Evolutionary conservation across 92 coral and sea anemone species (phyloP).

Genomic region (Scolanthus callimorphus): DNA sequence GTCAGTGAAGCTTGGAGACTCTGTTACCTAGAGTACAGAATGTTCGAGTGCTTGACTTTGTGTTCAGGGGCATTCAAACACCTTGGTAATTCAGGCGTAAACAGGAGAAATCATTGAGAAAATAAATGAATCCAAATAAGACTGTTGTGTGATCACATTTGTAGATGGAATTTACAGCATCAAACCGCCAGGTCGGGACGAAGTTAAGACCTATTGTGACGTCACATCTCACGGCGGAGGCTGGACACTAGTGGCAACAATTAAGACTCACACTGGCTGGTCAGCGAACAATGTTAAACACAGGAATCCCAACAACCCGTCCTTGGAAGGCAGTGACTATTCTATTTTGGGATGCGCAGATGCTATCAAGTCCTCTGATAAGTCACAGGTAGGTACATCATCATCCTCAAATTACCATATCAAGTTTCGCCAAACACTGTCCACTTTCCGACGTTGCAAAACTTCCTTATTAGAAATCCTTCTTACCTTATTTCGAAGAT

Average conservation of each 20-base stretch:
- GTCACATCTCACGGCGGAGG: conserved; percentile 60
- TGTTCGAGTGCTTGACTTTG: too few relatives aligned
- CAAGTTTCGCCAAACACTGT: neutral
- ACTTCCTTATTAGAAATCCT: too few relatives aligned
- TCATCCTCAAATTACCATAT: neutral
- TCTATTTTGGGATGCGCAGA: conserved; percentile 51
- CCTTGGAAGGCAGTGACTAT: conserved; percentile 39
- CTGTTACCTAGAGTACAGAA: too few relatives aligned
- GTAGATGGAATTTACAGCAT: conserved; percentile 59
- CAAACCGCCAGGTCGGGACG: conserved; percentile 46
- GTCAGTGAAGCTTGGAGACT: too few relatives aligned
- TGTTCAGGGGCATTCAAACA: too few relatives aligned
- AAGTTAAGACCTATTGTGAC: conserved; percentile 63
- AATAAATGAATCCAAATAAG: neutral
- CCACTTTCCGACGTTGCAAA: too few relatives aligned
- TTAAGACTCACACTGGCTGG: conserved; percentile 53
- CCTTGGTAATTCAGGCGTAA: too few relatives aligned
- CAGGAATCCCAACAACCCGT: conserved; percentile 46
- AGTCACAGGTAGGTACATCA: conserved; percentile 27
- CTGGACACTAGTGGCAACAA: conserved; percentile 59
- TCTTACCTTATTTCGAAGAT: too few relatives aligned
- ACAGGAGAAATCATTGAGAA: too few relatives aligned
- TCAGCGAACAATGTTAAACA: conserved; percentile 34
- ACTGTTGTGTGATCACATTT: too few relatives aligned
- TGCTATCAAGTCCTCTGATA: conserved; percentile 49